Percentiles rank a stretch among this genome's conserved stretches.
Evolutionary conservation across 2,888 invertebrate species (phyloP).

Genomic region (Pristionchus entomophagus): DNA sequence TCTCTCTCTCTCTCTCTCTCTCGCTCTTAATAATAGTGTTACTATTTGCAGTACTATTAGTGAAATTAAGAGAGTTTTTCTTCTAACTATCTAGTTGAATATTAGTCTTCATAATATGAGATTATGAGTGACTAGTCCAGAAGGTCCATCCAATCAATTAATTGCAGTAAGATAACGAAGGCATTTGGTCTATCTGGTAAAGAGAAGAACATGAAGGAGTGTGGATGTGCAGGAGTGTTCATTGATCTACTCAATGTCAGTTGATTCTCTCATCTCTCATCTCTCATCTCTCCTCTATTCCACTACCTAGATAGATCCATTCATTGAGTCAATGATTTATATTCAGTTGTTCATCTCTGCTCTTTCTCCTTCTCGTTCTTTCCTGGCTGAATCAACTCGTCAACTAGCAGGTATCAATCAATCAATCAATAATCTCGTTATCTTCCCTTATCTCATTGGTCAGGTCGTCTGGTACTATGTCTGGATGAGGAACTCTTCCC

Average conservation of each 20-base stretch:
- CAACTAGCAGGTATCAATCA: slow-evolving; percentile 76
- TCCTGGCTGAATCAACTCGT: slow-evolving; percentile 78
- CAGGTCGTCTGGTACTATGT: slow-evolving; percentile 81
- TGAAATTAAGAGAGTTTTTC: no score
- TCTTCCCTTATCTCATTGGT: neutral
- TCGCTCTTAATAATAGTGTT: no score
- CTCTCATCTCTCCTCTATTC: no score
- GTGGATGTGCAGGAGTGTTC: slow-evolving; percentile 79
- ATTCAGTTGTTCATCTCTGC: slow-evolving; percentile 60
- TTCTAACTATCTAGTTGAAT: no score
- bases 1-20: no score
- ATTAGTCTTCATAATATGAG: no score
- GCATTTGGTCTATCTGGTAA: slow-evolving; percentile 78
- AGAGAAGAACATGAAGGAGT: slow-evolving; percentile 79
- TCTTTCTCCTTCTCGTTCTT: slow-evolving; percentile 54
- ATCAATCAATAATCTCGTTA: neutral
- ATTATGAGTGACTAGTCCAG: no score
- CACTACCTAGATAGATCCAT: no score
- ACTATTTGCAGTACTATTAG: no score
- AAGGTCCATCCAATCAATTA: no score
- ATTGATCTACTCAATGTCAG: slow-evolving; percentile 78
- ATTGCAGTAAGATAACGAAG: slow-evolving; percentile 80
- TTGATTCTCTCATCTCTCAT: slow-evolving; percentile 59
- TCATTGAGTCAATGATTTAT: no score
- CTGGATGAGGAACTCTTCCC: slow-evolving; percentile 80